These are phyloP conservation scores for Pipistrellus nathusii DNA, from an alignment of 2,797 vertebrate species.

Conservation along the genomic window DNA sequence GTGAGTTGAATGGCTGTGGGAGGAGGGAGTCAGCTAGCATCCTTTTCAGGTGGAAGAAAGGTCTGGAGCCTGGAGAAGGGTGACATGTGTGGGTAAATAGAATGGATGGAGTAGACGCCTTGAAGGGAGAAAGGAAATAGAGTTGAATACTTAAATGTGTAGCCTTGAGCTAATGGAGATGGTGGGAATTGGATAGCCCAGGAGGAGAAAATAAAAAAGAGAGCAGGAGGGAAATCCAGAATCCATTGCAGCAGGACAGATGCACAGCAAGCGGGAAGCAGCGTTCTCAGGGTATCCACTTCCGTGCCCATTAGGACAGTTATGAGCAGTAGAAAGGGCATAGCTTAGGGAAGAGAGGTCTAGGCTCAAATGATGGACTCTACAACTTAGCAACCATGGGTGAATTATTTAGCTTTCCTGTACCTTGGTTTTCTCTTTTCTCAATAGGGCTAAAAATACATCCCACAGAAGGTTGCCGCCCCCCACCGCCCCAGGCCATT, in stretches of 20 bases:
- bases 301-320: not conserved
- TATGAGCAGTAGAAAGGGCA: not conserved
- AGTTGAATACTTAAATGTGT: constrained; percentile 34
- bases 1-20: not conserved
- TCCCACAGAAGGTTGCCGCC: not conserved
- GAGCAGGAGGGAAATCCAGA: not conserved
- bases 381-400: not conserved
- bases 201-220: not conserved
- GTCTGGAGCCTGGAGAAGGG: not conserved
- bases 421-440: constrained; percentile 7
- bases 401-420: constrained; percentile 14
- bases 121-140: constrained; percentile 25
- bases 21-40: not conserved
- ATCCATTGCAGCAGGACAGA: not conserved
- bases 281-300: not conserved
- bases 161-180: constrained; percentile 56
- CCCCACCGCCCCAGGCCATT: constrained; percentile 68
- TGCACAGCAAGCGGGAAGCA: not conserved
- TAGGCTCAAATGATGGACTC: not conserved
- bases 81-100: not conserved
- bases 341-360: not conserved
- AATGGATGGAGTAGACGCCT: not conserved
- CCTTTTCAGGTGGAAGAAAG: constrained; percentile 40
- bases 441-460: constrained; percentile 14
- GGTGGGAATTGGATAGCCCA: not conserved